Base-by-base conservation (phyloP, 2,888 invertebrate species). In the Heliconius ismenius region DNA sequence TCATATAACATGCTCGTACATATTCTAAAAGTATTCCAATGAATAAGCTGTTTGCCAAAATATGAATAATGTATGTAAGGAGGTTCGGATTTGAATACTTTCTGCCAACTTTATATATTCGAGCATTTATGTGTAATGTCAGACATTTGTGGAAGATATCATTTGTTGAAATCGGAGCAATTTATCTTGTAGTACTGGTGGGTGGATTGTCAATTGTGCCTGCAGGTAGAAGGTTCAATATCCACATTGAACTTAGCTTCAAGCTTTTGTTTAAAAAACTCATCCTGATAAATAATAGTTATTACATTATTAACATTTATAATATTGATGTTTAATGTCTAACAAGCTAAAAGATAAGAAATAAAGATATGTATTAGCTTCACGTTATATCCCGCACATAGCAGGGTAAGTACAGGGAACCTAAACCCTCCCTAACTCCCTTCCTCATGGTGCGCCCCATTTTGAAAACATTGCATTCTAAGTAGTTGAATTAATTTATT, bases 31-130 rank as follows among this genome's bases (percentile, higher is more conserved):
- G 39, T 73, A 73, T 39, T 62, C 36, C 39, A 62, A 62, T 62
- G 62, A 60, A 73, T 73, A 62, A 62, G 39, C 73, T 62, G 62
- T 39, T 36, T 73, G 72, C 36, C 26, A 63, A 36, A 60, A 73
- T 62, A 63, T 63, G 73, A 73, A 73, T 73, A 73, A 73, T 73
- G 24, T 60, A 73, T 60, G 18, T 32, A 28, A 24, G n/a, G 26
- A 15, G 36, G 62, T 62, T 72, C 26, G 10, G 72, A 72, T 72
- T 72, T 72, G 60, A 72, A 72, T 72, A 62, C 24, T 60, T 69
- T 36, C 15, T 24, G 43, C 26, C 26, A 73, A 39, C 6, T 39
- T 73, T 26, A 73, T 36, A 62, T 26, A n/a, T 69, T 24, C 39
- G 13, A 39, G 39, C 28, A 13, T 60, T 60, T 60, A 60, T 62